Conservation (phyloP, 2,888 invertebrate genomes). For the Gisinianus flammeolus region DNA sequence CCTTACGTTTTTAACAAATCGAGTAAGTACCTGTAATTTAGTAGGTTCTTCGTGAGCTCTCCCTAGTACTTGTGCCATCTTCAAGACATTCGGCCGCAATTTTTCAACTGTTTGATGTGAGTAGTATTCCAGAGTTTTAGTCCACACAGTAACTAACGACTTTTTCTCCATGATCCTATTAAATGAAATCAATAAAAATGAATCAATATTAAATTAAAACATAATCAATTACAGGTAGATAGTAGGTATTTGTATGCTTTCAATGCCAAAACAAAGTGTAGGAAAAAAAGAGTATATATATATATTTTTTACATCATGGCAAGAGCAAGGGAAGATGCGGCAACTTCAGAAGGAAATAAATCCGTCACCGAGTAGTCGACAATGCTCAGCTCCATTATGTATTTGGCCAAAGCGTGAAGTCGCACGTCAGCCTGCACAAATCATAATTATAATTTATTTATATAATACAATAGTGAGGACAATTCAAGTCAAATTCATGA, state of each 20-base stretch:
- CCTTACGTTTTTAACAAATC: too few species aligned
- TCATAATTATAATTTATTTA: slow-evolving; percentile 49
- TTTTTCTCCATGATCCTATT: slow-evolving; percentile 61
- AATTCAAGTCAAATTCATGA: slow-evolving; percentile 37
- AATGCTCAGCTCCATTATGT: slow-evolving; percentile 83
- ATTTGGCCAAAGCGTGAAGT: slow-evolving; percentile 85
- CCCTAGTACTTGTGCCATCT: slow-evolving; percentile 73
- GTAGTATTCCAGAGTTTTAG: slow-evolving; percentile 75
- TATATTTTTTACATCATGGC: slow-evolving; percentile 67
- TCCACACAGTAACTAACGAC: slow-evolving; percentile 70
- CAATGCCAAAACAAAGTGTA: too few species aligned
- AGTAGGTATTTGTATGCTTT: not conserved
- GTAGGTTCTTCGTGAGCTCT: slow-evolving; percentile 69
- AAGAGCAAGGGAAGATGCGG: slow-evolving; percentile 80
- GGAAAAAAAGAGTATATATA: not conserved
- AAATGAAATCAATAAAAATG: slow-evolving; percentile 21
- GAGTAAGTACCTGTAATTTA: slow-evolving; percentile 73
- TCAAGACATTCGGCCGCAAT: slow-evolving; percentile 71
- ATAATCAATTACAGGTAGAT: not conserved
- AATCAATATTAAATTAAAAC: not conserved
- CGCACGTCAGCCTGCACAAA: slow-evolving; percentile 68
- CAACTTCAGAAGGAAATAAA: slow-evolving; percentile 80
- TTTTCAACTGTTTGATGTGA: slow-evolving; percentile 75
- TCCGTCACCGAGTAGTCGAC: slow-evolving; percentile 77
- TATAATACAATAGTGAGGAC: slow-evolving; percentile 17